Evolutionary conservation across 1,140 invertebrate species (phyloP).

Genomic region (Drosophila repleta): DNA sequence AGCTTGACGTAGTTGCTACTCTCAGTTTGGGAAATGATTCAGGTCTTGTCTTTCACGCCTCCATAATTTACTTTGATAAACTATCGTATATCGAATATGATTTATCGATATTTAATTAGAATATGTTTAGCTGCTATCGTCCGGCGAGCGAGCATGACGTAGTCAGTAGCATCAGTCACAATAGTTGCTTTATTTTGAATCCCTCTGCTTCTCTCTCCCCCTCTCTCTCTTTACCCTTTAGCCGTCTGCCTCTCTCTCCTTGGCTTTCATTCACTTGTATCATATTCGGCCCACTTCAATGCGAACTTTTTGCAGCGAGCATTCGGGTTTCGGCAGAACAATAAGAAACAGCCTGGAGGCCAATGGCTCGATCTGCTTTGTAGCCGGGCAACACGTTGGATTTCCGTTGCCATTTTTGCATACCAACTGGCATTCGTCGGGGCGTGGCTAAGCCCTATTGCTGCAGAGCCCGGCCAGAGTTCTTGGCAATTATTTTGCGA

Average conservation of each 20-base stretch:
- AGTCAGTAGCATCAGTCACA: too few species aligned
- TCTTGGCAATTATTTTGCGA: constrained; percentile 3
- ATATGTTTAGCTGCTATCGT: too few species aligned
- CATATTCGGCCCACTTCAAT: neutral
- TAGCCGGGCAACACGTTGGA: constrained; percentile 47
- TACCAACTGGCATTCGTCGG: constrained; percentile 6
- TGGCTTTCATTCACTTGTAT: neutral
- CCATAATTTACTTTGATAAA: too few species aligned
- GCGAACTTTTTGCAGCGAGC: neutral
- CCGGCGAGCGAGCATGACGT: too few species aligned
- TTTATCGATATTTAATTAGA: too few species aligned
- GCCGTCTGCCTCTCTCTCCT: neutral
- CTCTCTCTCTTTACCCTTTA: neutral
- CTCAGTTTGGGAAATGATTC: too few species aligned
- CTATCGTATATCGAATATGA: too few species aligned
- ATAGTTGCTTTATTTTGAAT: too few species aligned
- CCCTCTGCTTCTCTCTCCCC: neutral
- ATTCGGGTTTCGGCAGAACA: neutral
- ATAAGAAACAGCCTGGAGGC: constrained; percentile 13
- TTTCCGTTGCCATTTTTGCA: constrained; percentile 49
- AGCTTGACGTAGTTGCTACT: too few species aligned
- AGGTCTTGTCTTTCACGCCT: too few species aligned
- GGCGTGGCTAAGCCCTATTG: neutral
- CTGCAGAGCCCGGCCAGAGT: too few species aligned
- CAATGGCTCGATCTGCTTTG: constrained; percentile 8